These are phyloP conservation scores for Mya arenaria DNA, from an alignment of 1,140 invertebrate genomes.

Conservation along the genomic window DNA sequence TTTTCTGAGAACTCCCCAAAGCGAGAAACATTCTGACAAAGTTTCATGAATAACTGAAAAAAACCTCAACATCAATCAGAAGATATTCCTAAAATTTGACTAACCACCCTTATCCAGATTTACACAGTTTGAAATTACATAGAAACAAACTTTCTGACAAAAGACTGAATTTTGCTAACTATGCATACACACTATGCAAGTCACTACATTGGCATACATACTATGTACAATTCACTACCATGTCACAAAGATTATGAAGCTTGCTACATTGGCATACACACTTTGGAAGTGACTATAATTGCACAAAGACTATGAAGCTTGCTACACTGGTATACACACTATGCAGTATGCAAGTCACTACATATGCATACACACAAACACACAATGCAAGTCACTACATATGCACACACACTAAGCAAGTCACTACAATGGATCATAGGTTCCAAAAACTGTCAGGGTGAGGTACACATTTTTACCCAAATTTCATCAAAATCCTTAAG, in stretches of 20 bases:
- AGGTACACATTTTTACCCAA: slow-evolving; percentile 21
- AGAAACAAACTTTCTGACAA: slow-evolving; percentile 33
- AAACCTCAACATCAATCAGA: no score
- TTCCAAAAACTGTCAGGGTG: slow-evolving; percentile 17
- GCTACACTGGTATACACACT: not conserved
- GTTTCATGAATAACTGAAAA: not conserved
- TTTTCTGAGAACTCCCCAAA: slow-evolving; percentile 23
- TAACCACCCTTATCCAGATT: not conserved
- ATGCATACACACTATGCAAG: slow-evolving; percentile 11
- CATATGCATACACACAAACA: slow-evolving; percentile 27
- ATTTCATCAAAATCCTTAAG: slow-evolving; percentile 17
- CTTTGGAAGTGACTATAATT: slow-evolving; percentile 5
- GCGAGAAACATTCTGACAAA: not conserved
- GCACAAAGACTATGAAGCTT: not conserved
- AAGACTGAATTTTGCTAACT: slow-evolving; percentile 4
- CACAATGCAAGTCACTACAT: not conserved
- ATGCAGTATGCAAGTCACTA: slow-evolving; percentile 32
- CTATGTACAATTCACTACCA: not conserved
- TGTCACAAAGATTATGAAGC: slow-evolving; percentile 9
- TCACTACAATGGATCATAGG: slow-evolving; percentile 26
- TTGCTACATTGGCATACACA: not conserved
- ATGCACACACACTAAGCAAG: slow-evolving; percentile 14
- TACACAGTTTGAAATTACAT: slow-evolving; percentile 27
- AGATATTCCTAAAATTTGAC: no score
- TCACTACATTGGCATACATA: not conserved